A percentile compares a stretch with the other conserved stretches of the same genome.
phyloP scores from a whole-genome alignment of 2,888 invertebrate species.

The Clepsis dumicolana region DNA sequence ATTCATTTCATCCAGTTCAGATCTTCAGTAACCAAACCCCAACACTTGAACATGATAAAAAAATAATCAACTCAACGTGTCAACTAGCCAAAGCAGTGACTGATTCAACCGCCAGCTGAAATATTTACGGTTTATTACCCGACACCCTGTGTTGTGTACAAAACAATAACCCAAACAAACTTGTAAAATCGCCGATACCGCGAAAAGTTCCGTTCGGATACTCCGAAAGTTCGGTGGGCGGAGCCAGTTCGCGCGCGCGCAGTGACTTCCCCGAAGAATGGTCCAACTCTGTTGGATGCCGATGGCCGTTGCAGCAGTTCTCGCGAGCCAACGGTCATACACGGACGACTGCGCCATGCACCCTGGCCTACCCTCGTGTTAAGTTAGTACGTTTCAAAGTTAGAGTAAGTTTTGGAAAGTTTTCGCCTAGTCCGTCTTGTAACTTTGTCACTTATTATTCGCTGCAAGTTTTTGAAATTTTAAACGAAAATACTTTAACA shows the following conservation, averaged over 20 bases:
- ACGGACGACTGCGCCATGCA: conserved; percentile 75
- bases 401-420: conserved; percentile 38
- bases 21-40: too few species aligned
- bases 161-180: conserved; percentile 13
- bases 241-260: conserved; percentile 71
- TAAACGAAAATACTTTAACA: background rate
- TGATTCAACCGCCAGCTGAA: too few species aligned
- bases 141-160: background rate
- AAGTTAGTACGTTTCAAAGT: conserved; percentile 28
- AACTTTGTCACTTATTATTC: conserved; percentile 34
- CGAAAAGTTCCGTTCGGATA: conserved; percentile 28
- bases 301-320: conserved; percentile 66
- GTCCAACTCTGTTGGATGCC: conserved; percentile 69
- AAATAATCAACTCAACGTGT: too few species aligned
- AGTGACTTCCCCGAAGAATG: conserved; percentile 68
- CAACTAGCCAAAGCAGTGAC: too few species aligned
- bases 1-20: too few species aligned
- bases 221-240: conserved; percentile 74
- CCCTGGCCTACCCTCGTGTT: conserved; percentile 55
- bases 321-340: conserved; percentile 70
- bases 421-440: conserved; percentile 15
- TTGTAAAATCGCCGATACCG: conserved; percentile 8
- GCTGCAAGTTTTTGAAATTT: background rate
- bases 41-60: too few species aligned
- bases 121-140: too few species aligned